A percentile compares a stretch with the other conserved stretches of the same genome.
Conservation (phyloP, 2,888 invertebrate genomes). For the Tipula helvola region DNA sequence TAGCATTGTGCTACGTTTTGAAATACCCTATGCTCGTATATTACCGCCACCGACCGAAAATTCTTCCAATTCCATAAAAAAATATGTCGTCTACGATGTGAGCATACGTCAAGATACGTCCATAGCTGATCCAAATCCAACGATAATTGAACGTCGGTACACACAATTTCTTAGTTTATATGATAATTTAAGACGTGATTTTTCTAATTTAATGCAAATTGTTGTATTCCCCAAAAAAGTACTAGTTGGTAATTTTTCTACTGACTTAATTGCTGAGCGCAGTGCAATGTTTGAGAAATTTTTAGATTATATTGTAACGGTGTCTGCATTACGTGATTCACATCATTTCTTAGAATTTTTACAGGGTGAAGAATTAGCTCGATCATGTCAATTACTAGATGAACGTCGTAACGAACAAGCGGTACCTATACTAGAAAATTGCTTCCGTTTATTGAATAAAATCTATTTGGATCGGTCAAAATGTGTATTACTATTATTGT, state of each 20-base stretch:
- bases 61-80: slow-evolving; percentile 34
- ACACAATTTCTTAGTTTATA: slow-evolving; percentile 58
- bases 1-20: slow-evolving; percentile 36
- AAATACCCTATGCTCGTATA: slow-evolving; percentile 54
- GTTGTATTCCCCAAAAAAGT: slow-evolving; percentile 57
- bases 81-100: slow-evolving; percentile 56
- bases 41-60: slow-evolving; percentile 42
- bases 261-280: slow-evolving; percentile 49
- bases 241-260: slow-evolving; percentile 57
- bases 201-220: slow-evolving; percentile 40
- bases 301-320: slow-evolving; percentile 42
- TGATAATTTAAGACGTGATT: slow-evolving; percentile 45
- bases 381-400: slow-evolving; percentile 45
- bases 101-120: slow-evolving; percentile 48
- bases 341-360: slow-evolving; percentile 47
- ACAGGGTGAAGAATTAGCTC: slow-evolving; percentile 48
- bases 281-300: slow-evolving; percentile 52
- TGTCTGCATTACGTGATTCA: slow-evolving; percentile 45
- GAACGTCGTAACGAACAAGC: slow-evolving; percentile 48
- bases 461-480: slow-evolving; percentile 50
- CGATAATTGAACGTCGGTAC: slow-evolving; percentile 55
- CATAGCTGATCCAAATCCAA: slow-evolving; percentile 44
- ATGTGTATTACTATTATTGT: slow-evolving; percentile 51
- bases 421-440: slow-evolving; percentile 50
- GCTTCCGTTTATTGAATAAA: slow-evolving; percentile 51